Conservation (phyloP, 2,113 vertebrate genomes). For the Cygnus atratus region DNA sequence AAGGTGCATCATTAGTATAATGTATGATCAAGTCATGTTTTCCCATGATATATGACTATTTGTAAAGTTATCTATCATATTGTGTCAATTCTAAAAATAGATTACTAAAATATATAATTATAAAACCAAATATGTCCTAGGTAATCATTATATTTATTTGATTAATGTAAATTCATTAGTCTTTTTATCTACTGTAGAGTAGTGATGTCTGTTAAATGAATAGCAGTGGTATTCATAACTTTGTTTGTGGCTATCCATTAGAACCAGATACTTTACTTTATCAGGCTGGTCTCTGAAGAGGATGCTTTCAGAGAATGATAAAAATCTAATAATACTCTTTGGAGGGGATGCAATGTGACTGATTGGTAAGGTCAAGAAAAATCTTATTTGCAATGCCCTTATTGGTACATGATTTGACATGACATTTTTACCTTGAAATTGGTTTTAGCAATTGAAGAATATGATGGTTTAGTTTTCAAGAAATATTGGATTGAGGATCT, state of each 20-base stretch:
- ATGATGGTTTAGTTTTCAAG: constrained; percentile 74
- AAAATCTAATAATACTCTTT: constrained; percentile 81
- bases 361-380: constrained; percentile 82
- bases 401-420: constrained; percentile 79
- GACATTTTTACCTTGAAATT: constrained; percentile 83
- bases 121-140: constrained; percentile 13
- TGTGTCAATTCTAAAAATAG: not conserved
- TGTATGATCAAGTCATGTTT: not conserved
- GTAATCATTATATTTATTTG: constrained; percentile 62
- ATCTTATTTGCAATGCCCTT: constrained; percentile 82
- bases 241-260: constrained; percentile 78
- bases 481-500: constrained; percentile 78
- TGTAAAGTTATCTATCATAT: not conserved
- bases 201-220: constrained; percentile 76
- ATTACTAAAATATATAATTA: constrained; percentile 15
- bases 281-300: constrained; percentile 68
- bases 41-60: not conserved
- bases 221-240: constrained; percentile 75
- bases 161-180: constrained; percentile 74
- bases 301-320: constrained; percentile 79
- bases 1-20: constrained; percentile 12
- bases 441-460: constrained; percentile 82
- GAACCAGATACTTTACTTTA: constrained; percentile 77
- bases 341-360: constrained; percentile 81
- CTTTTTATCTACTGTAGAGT: constrained; percentile 70